These are phyloP conservation scores for Chionis minor DNA, from an alignment of 2,113 vertebrate species.

Conservation along the genomic window DNA sequence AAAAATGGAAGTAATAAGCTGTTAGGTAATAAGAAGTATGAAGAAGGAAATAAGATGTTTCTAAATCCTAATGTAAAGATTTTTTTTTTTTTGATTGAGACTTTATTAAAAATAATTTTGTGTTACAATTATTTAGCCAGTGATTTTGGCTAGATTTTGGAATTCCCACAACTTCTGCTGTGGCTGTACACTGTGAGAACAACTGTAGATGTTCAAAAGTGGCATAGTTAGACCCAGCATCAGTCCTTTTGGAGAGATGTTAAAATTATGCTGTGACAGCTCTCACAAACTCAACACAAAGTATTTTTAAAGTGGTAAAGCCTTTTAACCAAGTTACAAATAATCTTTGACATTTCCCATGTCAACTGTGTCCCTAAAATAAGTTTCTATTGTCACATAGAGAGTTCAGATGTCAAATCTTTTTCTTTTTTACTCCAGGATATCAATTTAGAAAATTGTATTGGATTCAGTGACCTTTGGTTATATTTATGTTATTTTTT, in stretches of 20 bases:
- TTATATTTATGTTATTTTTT: constrained; percentile 16
- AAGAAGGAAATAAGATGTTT: not conserved
- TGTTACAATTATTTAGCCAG: not conserved
- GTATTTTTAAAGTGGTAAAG: not conserved
- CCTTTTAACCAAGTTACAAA: not conserved
- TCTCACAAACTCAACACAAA: not conserved
- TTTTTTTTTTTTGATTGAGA: not conserved
- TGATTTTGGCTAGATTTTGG: not conserved
- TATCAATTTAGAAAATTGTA: not conserved
- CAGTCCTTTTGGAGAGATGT: not conserved
- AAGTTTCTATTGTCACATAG: not conserved
- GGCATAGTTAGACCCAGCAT: not conserved
- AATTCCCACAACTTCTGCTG: not conserved
- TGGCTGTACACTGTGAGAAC: not conserved
- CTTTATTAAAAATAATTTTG: not conserved
- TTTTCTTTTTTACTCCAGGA: not conserved
- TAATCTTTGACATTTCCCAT: not conserved
- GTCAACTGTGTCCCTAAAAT: not conserved
- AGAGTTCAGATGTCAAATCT: not conserved
- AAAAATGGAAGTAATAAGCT: not conserved
- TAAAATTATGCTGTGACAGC: not conserved
- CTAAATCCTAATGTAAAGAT: not conserved
- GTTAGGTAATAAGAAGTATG: not conserved
- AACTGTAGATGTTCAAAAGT: not conserved
- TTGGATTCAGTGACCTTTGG: not conserved